phyloP scores from a whole-genome alignment of 2,888 invertebrate genomes.

The Amorpha juglandis region DNA sequence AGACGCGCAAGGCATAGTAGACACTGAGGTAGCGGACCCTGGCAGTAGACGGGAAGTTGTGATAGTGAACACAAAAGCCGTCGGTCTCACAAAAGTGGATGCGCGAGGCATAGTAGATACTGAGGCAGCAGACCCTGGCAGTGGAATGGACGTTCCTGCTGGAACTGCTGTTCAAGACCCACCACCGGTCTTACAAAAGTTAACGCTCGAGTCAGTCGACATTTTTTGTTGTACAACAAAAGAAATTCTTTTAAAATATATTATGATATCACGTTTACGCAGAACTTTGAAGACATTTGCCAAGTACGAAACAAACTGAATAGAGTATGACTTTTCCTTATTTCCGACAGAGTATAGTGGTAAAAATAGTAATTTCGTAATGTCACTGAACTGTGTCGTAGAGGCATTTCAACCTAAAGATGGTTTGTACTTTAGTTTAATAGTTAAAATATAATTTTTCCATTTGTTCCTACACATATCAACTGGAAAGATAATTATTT shows the following conservation, averaged over 20 bases:
- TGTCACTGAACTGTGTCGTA: not conserved
- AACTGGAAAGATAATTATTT: too few species aligned
- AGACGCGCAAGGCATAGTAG: not conserved
- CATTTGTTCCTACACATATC: too few species aligned
- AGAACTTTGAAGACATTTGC: conserved; percentile 16
- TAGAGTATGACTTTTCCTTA: not conserved
- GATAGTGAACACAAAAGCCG: not conserved
- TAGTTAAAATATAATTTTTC: too few species aligned
- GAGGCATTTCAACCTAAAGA: not conserved
- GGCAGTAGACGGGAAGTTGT: not conserved
- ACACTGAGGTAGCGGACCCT: not conserved
- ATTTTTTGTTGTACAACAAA: conserved; percentile 2
- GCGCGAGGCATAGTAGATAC: not conserved
- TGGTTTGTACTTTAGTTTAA: not conserved
- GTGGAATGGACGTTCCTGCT: too few species aligned
- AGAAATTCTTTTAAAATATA: conserved; percentile 1
- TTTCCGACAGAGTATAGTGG: not conserved
- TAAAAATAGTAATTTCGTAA: conserved; percentile 10
- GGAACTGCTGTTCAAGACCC: too few species aligned
- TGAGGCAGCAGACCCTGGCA: not conserved
- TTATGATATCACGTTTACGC: conserved; percentile 12
- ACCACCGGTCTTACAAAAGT: not conserved
- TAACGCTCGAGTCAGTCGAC: not conserved
- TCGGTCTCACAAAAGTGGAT: not conserved
- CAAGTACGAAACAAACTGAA: not conserved